phyloP scores from a whole-genome alignment of 1,140 invertebrate genomes.

The Drosophila littoralis region DNA sequence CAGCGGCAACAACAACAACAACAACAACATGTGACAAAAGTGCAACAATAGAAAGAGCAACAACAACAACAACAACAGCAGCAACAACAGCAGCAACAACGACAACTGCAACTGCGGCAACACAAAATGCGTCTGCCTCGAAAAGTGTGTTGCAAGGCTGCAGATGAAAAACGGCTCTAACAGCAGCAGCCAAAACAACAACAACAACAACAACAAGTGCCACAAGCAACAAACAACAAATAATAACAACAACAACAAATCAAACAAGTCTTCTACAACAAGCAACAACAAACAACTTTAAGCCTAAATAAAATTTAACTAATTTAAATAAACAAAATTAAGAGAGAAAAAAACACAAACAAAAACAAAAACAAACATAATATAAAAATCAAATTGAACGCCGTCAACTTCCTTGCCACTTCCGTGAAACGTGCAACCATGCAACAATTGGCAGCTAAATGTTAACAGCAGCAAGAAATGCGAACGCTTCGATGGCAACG shows the following conservation, averaged over 20 bases:
- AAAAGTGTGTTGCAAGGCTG: conserved; percentile 25
- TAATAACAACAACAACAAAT: conserved; percentile 13
- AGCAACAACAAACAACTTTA: conserved; percentile 9
- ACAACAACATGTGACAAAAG: conserved; percentile 28
- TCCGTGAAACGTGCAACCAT: conserved; percentile 10
- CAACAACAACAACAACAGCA: conserved; percentile 17
- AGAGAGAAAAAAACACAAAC: background rate
- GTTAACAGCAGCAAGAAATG: conserved; percentile 18
- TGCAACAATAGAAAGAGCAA: conserved; percentile 15
- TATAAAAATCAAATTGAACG: conserved; percentile 15
- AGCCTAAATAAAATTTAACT: conserved; percentile 10
- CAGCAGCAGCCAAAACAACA: conserved; percentile 10
- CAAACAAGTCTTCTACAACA: conserved; percentile 9
- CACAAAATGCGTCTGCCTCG: conserved; percentile 13
- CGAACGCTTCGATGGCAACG: conserved; percentile 44
- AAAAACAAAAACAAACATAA: background rate
- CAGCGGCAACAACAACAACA: conserved; percentile 1
- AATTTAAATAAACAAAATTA: background rate
- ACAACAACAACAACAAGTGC: conserved; percentile 12
- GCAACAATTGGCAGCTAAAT: conserved; percentile 40
- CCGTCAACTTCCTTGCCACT: conserved; percentile 12
- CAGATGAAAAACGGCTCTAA: conserved; percentile 38
- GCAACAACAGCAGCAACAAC: background rate
- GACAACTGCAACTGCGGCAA: background rate
- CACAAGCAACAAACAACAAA: conserved; percentile 1